Evolutionary conservation across 2,113 vertebrate species (phyloP).

Genomic region (Eleginops maclovinus): DNA sequence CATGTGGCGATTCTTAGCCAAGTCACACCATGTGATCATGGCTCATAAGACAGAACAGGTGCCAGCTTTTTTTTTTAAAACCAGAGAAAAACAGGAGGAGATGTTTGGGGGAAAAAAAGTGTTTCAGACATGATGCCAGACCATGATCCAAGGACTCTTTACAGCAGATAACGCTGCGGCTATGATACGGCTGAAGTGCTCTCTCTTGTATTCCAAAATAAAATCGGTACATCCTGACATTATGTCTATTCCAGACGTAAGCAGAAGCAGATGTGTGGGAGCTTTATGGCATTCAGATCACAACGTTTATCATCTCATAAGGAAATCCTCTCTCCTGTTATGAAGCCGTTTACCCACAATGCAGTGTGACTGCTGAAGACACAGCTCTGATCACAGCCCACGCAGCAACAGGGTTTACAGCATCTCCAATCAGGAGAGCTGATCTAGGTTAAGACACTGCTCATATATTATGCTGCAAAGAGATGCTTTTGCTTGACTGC

Average conservation of each 20-base stretch:
- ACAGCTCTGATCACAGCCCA: slow-evolving; percentile 20
- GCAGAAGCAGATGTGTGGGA: slow-evolving; percentile 37
- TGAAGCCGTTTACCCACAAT: slow-evolving; percentile 35
- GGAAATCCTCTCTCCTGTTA: slow-evolving; percentile 32
- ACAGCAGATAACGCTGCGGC: background rate
- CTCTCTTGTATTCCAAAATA: slow-evolving; percentile 4
- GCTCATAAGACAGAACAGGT: slow-evolving; percentile 64
- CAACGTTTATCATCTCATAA: slow-evolving; percentile 41
- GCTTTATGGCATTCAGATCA: slow-evolving; percentile 32
- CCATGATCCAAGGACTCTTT: background rate
- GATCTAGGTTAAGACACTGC: slow-evolving; percentile 55
- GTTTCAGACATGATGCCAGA: background rate
- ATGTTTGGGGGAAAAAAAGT: slow-evolving; percentile 11
- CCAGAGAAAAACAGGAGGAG: slow-evolving; percentile 10
- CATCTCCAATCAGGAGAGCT: slow-evolving; percentile 28
- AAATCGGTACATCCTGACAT: background rate
- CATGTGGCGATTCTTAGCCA: slow-evolving; percentile 64
- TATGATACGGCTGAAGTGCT: background rate
- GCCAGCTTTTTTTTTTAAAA: slow-evolving; percentile 29
- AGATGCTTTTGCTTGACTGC: slow-evolving; percentile 43
- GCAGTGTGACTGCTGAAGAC: slow-evolving; percentile 14
- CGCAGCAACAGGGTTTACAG: slow-evolving; percentile 11
- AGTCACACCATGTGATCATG: slow-evolving; percentile 65
- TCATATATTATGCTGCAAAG: slow-evolving; percentile 43
- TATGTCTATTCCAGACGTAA: slow-evolving; percentile 9